Conservation (phyloP, 2,113 vertebrate species). For the Equus quagga region DNA sequence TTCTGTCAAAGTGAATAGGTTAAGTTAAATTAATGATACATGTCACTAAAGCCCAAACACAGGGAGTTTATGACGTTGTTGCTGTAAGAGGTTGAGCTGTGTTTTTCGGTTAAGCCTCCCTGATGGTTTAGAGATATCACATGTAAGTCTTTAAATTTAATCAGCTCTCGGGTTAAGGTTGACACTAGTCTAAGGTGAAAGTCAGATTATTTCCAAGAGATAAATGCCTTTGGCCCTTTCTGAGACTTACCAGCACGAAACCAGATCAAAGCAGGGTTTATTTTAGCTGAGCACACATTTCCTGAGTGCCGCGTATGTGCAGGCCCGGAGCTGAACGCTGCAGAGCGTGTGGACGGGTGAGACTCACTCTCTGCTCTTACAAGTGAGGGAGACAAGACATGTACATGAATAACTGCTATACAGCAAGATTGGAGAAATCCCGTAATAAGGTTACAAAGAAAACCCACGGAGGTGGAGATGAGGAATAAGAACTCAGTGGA, state of each 20-base stretch:
- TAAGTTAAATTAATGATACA: neutral
- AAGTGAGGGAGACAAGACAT: neutral
- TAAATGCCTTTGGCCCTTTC: conserved; percentile 31
- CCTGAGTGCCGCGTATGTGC: neutral
- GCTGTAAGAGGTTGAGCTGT: neutral
- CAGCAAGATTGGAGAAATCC: neutral
- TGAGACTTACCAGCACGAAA: conserved; percentile 38
- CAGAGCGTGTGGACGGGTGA: neutral
- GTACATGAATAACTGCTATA: neutral
- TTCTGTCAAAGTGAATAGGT: conserved; percentile 23
- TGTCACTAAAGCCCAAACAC: neutral
- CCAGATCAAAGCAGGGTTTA: neutral
- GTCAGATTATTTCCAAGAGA: conserved; percentile 40
- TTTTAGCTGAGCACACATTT: conserved; percentile 32
- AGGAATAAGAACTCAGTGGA: neutral
- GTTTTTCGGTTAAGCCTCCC: conserved; percentile 42
- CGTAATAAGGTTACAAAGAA: neutral
- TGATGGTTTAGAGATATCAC: neutral
- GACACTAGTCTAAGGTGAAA: neutral
- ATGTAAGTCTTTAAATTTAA: conserved; percentile 40
- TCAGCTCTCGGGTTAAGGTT: neutral
- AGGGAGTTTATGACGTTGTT: neutral
- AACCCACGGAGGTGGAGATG: neutral
- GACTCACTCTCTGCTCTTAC: neutral
- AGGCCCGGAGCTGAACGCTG: neutral